Evolutionary conservation across 2,113 vertebrate species (phyloP).

Genomic region (Leptodactylus fuscus): DNA sequence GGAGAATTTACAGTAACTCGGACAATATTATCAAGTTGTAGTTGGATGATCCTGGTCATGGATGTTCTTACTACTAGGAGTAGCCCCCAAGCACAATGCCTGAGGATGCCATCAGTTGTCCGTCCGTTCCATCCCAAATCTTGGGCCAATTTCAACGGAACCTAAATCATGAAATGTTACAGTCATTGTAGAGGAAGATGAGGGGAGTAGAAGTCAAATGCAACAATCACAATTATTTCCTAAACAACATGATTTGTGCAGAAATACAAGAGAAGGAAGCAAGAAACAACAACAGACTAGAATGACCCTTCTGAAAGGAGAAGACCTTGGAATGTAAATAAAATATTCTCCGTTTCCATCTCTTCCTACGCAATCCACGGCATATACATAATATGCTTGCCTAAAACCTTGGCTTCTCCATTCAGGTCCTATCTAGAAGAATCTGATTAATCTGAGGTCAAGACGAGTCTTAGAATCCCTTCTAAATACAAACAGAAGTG

Average conservation of each 20-base stretch:
- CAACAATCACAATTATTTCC: neutral
- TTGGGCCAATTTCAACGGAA: neutral
- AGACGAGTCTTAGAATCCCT: neutral
- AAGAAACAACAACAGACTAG: neutral
- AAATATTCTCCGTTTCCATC: neutral
- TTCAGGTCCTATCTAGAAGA: neutral
- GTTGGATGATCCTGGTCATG: too few species aligned
- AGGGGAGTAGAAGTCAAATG: neutral
- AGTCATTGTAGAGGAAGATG: neutral
- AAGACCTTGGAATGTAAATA: neutral
- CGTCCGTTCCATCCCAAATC: too few species aligned
- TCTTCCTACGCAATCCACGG: neutral
- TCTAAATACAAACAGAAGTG: neutral
- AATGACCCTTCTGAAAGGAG: neutral
- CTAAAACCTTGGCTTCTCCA: neutral
- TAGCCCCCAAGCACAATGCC: too few species aligned
- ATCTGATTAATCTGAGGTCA: neutral
- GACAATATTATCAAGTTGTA: too few species aligned
- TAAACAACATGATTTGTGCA: too few species aligned
- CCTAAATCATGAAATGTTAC: neutral
- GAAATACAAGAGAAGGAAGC: neutral
- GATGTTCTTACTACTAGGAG: too few species aligned
- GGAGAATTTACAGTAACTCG: too few species aligned
- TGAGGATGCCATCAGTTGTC: too few species aligned
- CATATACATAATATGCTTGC: neutral